phyloP scores from a whole-genome alignment of 2,797 vertebrate genomes.

The Sylvia borin region DNA sequence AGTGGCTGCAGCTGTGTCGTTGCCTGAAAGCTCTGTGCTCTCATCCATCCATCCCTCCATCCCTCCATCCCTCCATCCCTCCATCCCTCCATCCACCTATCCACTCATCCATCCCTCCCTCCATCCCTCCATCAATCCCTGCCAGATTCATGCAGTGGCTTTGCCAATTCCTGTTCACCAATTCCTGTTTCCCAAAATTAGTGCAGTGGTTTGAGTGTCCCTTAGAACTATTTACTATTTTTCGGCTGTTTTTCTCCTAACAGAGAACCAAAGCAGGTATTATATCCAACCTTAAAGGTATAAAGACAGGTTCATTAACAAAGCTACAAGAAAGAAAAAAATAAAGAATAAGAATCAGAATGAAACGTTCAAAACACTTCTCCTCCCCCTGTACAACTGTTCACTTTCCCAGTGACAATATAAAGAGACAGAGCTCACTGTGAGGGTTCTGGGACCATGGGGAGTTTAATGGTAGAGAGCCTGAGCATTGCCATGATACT shows the following conservation, averaged over 20 bases:
- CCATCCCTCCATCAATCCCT: background rate
- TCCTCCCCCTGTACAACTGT: background rate
- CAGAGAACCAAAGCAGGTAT: background rate
- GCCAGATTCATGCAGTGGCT: rapidly evolving
- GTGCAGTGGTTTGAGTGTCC: background rate
- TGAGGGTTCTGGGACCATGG: background rate
- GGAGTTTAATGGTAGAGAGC: background rate
- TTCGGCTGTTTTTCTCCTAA: background rate
- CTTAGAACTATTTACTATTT: background rate
- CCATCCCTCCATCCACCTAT: rapidly evolving
- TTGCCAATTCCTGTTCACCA: background rate
- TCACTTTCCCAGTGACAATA: background rate
- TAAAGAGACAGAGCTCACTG: background rate
- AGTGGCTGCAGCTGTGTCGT: rapidly evolving
- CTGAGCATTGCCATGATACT: background rate
- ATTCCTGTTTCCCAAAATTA: background rate
- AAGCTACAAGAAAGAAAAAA: background rate
- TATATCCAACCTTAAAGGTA: background rate
- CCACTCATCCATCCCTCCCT: background rate
- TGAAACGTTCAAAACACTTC: background rate
- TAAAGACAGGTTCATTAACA: background rate
- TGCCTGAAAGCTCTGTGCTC: background rate
- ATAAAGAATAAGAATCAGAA: background rate
- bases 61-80: rapidly evolving
- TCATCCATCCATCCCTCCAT: rapidly evolving